A percentile compares a stretch with the other conserved stretches of the same genome.
Evolutionary conservation across 2,113 vertebrate genomes (phyloP).

Genomic region (Tetrao urogallus): DNA sequence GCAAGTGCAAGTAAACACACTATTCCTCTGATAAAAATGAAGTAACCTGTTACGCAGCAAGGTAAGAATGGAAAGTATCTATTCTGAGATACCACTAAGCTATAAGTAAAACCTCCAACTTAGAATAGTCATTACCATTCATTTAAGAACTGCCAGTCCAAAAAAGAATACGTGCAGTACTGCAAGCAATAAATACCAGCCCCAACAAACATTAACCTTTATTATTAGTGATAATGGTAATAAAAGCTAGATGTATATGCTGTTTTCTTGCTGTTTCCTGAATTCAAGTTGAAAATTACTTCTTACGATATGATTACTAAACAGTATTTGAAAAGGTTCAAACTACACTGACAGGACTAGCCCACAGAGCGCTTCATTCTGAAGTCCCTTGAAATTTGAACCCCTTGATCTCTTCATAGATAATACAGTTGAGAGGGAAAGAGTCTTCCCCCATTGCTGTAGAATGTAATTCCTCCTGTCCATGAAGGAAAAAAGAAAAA

Average conservation of each 20-base stretch:
- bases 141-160: background rate
- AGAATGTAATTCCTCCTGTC: conserved; percentile 11
- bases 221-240: conserved; percentile 11
- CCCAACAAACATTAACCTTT: conserved; percentile 60
- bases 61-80: conserved; percentile 1
- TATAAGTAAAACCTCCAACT: background rate
- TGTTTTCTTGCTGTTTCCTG: background rate
- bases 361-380: background rate
- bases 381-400: conserved; percentile 39
- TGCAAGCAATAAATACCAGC: conserved; percentile 54
- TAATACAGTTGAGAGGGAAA: background rate
- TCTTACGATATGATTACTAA: conserved; percentile 48
- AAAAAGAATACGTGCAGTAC: background rate
- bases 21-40: background rate
- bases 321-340: conserved; percentile 27
- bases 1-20: background rate
- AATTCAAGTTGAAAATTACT: conserved; percentile 53
- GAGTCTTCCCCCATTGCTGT: background rate
- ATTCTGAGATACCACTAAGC: background rate
- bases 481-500: background rate
- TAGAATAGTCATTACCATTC: background rate
- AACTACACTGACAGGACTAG: conserved; percentile 1
- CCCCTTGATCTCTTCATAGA: background rate
- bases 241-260: background rate
- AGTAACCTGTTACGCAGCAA: background rate